Evolutionary conservation across 2,888 invertebrate species (phyloP).

Genomic region (Dioctria linearis): DNA sequence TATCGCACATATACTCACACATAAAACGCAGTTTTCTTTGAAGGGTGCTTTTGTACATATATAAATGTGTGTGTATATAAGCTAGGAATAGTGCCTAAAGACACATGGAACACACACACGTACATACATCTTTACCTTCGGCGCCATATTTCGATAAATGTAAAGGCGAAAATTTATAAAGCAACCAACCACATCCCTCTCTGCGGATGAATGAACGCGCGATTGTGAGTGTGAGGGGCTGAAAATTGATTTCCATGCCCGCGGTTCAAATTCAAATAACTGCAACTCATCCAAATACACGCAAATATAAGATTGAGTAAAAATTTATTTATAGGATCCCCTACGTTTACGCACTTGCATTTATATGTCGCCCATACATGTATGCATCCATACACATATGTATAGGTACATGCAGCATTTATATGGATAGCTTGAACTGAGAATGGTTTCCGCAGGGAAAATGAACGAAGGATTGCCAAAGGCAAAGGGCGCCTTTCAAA

Average conservation of each 20-base stretch:
- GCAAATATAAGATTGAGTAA: too few species aligned
- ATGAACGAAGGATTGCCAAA: too few species aligned
- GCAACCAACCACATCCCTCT: background rate
- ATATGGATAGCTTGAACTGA: too few species aligned
- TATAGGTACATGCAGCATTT: too few species aligned
- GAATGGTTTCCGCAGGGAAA: too few species aligned
- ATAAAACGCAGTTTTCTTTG: background rate
- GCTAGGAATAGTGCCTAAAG: too few species aligned
- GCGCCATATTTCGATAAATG: slow-evolving; percentile 1
- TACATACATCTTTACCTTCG: background rate
- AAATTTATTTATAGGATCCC: too few species aligned
- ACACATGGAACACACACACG: background rate
- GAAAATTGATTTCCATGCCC: slow-evolving; percentile 2
- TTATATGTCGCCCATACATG: too few species aligned
- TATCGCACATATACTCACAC: background rate
- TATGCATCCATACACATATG: too few species aligned
- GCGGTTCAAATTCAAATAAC: background rate
- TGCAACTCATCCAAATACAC: background rate
- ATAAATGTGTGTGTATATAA: background rate
- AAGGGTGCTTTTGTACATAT: background rate
- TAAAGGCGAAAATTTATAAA: background rate
- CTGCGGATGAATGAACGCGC: too few species aligned
- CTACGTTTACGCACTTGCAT: too few species aligned
- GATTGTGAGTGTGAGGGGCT: background rate
- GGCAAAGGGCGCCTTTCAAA: too few species aligned